Base-by-base conservation (phyloP, 2,797 vertebrate genomes). In the Rousettus madagascariensis region DNA sequence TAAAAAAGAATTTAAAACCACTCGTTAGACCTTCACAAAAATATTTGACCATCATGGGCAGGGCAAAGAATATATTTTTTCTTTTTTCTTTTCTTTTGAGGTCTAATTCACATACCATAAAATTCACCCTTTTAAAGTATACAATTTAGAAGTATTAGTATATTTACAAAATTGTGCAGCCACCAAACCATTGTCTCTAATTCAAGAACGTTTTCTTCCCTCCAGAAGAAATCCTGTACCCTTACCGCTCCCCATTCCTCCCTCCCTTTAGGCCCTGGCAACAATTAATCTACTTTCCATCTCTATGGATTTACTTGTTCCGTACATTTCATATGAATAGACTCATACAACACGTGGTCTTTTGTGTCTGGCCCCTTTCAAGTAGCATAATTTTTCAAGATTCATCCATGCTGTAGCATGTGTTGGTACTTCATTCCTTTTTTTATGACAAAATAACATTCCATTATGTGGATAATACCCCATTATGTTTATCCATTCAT, bases 1-100 rank as follows among this genome's bases (percentile, higher is more conserved):
- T 49, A 90, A 33, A 69, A 86, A 75, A 86, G 8, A 95, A 93
- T 49, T 79, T 75, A 79, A 94, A 93, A 38, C 20, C 22, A 51
- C 46, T 92, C 43, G 41, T 77, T 86, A 83, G 46, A 84, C 43
- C 4, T 74, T 84, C 19, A 65, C 38, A 90, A 63, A 83, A 78
- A 28, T 68, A 57, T 5, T 46, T 30, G 36, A 82, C 61, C 6
- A n/a, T 89, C 33, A 20, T 71, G 24, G 26, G 24, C 51, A 86
- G 28, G 30, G 20, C 16, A 63, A 86, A 24, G 55, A 30, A 33
- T 77, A 61, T 33, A 12, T 83, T 55, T 83, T 61, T 53, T 11
- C 57, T 46, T 88, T 74, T 57, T 46, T 53, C 24, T 55, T 36
- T 74, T 43, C 46, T n/a, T 55, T 61, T 55, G 43, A 33, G 19